These are phyloP conservation scores for Megamerina dolium DNA, from an alignment of 2,888 invertebrate genomes.

Conservation along the genomic window DNA sequence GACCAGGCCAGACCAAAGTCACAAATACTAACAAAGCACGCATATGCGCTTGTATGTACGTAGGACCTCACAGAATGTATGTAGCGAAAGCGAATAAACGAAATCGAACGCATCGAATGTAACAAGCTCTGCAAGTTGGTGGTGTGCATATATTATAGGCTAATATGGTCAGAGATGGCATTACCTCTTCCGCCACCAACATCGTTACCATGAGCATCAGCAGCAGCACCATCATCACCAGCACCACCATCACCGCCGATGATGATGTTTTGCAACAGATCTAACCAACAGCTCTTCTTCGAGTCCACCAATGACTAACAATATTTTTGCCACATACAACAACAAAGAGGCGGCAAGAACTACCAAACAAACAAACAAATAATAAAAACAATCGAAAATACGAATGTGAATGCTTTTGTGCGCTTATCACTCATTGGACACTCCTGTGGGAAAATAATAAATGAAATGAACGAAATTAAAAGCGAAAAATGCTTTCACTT, in stretches of 20 bases:
- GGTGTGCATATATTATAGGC: slow-evolving; percentile 16
- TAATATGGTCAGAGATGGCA: slow-evolving; percentile 16
- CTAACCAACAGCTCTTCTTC: slow-evolving; percentile 10
- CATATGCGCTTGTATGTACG: background rate
- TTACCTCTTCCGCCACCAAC: too few species aligned
- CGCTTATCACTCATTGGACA: too few species aligned
- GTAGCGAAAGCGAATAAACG: slow-evolving; percentile 5
- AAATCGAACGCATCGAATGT: background rate
- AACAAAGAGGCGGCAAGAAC: too few species aligned
- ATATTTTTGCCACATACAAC: too few species aligned
- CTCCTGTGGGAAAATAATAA: slow-evolving; percentile 16
- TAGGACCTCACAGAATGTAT: background rate
- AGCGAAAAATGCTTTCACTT: slow-evolving; percentile 14
- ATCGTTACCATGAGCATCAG: too few species aligned
- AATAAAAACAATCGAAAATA: too few species aligned
- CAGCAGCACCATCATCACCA: background rate
- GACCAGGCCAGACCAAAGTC: background rate
- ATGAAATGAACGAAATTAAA: slow-evolving; percentile 13
- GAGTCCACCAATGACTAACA: too few species aligned
- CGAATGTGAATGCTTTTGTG: too few species aligned
- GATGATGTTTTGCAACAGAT: slow-evolving; percentile 8
- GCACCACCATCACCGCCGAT: background rate
- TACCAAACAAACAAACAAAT: too few species aligned
- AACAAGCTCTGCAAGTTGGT: background rate
- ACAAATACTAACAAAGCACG: background rate